phyloP scores from a whole-genome alignment of 1,140 invertebrate genomes.

The Scaptomyza montana region DNA sequence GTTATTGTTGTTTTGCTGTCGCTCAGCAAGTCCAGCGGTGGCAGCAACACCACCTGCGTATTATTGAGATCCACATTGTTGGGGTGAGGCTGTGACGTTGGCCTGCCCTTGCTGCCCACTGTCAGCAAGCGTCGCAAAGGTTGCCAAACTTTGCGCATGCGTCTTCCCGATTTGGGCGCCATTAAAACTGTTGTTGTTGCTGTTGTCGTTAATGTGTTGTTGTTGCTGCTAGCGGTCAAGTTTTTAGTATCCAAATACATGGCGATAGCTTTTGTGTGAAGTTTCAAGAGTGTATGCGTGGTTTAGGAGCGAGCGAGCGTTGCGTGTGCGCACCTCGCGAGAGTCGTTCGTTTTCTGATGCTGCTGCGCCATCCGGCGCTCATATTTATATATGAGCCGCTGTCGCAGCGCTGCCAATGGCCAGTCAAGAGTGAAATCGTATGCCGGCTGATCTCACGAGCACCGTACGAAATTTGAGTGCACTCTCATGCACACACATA shows the following conservation, averaged over 20 bases:
- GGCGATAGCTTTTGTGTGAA: conserved; percentile 34
- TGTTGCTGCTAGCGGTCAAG: conserved; percentile 47
- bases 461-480: conserved; percentile 82
- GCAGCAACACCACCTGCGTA: conserved; percentile 45
- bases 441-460: conserved; percentile 77
- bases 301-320: conserved; percentile 50
- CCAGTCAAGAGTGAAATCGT: conserved; percentile 80
- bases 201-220: conserved; percentile 32
- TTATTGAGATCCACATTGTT: conserved; percentile 83
- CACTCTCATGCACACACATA: conserved; percentile 70
- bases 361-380: conserved; percentile 74
- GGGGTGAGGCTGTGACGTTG: conserved; percentile 61
- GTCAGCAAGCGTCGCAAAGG: conserved; percentile 67
- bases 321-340: conserved; percentile 81
- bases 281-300: conserved; percentile 32
- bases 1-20: conserved; percentile 50
- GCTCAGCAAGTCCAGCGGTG: conserved; percentile 20
- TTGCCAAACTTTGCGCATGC: conserved; percentile 75
- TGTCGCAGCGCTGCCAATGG: conserved; percentile 71
- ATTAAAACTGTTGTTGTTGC: conserved; percentile 23
- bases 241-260: conserved; percentile 83
- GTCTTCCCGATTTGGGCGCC: conserved; percentile 36
- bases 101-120: conserved; percentile 63
- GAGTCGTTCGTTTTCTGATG: conserved; percentile 82
- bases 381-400: conserved; percentile 81